phyloP scores from a whole-genome alignment of 2,888 invertebrate genomes.

The Mechanitis messenoides region DNA sequence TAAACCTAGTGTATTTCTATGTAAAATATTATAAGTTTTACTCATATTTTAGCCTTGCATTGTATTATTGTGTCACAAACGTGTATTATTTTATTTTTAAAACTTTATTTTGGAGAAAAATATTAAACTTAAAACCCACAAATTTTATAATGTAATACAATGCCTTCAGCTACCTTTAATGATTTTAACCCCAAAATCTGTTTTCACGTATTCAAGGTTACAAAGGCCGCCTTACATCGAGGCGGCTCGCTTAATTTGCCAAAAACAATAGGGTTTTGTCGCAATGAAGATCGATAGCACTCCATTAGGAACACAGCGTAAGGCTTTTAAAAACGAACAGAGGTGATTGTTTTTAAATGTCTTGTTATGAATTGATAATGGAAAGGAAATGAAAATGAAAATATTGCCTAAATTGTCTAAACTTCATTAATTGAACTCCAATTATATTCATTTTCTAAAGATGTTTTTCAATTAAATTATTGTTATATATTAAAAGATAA shows the following conservation, averaged over 20 bases:
- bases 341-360: not conserved
- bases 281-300: slow-evolving; percentile 26
- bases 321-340: slow-evolving; percentile 14
- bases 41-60: not conserved
- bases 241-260: slow-evolving; percentile 38
- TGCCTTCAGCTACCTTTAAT: slow-evolving; percentile 10
- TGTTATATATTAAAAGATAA: too few species aligned
- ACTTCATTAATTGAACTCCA: not conserved
- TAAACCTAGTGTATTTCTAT: too few species aligned
- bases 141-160: slow-evolving; percentile 5
- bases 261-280: slow-evolving; percentile 37
- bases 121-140: not conserved
- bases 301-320: slow-evolving; percentile 20
- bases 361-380: slow-evolving; percentile 2
- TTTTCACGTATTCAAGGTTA: slow-evolving; percentile 18
- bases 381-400: not conserved
- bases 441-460: not conserved
- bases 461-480: not conserved
- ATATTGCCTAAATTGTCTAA: not conserved
- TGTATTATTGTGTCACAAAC: not conserved
- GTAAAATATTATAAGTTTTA: not conserved
- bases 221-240: slow-evolving; percentile 16
- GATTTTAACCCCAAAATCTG: slow-evolving; percentile 17
- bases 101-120: too few species aligned
- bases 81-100: not conserved